phyloP scores from a whole-genome alignment of 2,113 vertebrate species.

The Psephotus haematonotus region DNA sequence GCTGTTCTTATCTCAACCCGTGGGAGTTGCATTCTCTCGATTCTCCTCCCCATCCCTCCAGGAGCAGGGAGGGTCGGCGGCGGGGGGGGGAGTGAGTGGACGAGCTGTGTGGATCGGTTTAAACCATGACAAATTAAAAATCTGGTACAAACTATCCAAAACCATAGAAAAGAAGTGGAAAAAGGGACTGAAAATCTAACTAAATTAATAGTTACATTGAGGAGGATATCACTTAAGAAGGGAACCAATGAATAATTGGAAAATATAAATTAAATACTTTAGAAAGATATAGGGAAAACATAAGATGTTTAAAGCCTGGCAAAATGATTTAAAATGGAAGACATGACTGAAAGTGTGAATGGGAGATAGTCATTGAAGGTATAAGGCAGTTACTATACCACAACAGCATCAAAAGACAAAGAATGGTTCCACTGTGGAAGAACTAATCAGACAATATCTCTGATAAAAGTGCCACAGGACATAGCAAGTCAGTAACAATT shows the following conservation, averaged over 20 bases:
- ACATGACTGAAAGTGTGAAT: neutral
- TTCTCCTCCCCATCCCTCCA: too few species aligned
- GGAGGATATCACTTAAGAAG: neutral
- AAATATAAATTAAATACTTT: neutral
- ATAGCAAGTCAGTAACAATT: neutral
- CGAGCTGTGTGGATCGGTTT: too few species aligned
- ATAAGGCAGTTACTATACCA: neutral
- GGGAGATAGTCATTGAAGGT: neutral
- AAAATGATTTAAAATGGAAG: neutral
- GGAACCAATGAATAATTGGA: neutral
- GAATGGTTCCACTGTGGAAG: accelerated
- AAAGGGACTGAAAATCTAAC: neutral
- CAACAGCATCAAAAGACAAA: neutral
- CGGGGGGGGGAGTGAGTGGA: too few species aligned
- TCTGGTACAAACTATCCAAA: neutral
- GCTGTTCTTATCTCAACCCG: too few species aligned
- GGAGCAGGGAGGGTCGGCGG: too few species aligned
- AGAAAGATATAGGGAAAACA: neutral
- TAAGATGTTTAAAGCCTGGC: neutral
- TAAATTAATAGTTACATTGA: neutral
- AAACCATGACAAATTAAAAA: too few species aligned
- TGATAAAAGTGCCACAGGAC: neutral
- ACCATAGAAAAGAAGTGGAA: neutral
- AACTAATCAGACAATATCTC: neutral
- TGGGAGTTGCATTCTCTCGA: too few species aligned